Percentiles rank a stretch among this genome's conserved stretches.
These are phyloP conservation scores for Phalangium opilio DNA, from an alignment of 2,888 invertebrate genomes.

Conservation along the genomic window DNA sequence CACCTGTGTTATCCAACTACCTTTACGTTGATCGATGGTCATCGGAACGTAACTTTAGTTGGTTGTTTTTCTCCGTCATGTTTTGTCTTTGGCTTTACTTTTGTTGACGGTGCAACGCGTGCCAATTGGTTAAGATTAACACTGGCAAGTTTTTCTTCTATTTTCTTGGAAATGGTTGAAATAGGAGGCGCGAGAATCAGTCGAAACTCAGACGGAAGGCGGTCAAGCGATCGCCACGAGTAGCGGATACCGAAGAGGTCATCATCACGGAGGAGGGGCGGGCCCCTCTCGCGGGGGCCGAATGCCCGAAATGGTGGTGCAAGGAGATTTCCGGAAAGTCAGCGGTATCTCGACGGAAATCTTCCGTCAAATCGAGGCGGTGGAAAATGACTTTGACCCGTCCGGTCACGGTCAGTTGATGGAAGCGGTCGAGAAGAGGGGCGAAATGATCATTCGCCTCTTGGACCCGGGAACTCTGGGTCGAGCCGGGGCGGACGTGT, in stretches of 20 bases:
- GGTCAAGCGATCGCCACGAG: neutral
- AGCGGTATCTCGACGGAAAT: constrained; percentile 92
- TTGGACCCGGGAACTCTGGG: constrained; percentile 76
- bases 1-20: neutral
- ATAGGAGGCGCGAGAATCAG: too few relatives aligned
- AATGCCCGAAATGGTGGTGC: constrained; percentile 43
- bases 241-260: constrained; percentile 24
- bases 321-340: constrained; percentile 89
- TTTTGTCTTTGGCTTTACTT: too few relatives aligned
- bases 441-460: constrained; percentile 83
- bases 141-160: too few relatives aligned
- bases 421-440: constrained; percentile 77
- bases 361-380: constrained; percentile 90
- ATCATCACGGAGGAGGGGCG: constrained; percentile 37
- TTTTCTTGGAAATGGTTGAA: too few relatives aligned
- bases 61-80: too few relatives aligned
- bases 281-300: constrained; percentile 3
- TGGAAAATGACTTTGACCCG: constrained; percentile 87
- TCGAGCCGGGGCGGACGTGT: constrained; percentile 67
- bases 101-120: too few relatives aligned
- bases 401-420: constrained; percentile 70
- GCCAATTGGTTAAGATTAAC: too few relatives aligned
- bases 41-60: too few relatives aligned
- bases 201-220: neutral
- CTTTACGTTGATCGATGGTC: neutral